phyloP scores from a whole-genome alignment of 1,140 invertebrate genomes.

The Brachystomella parvula region DNA sequence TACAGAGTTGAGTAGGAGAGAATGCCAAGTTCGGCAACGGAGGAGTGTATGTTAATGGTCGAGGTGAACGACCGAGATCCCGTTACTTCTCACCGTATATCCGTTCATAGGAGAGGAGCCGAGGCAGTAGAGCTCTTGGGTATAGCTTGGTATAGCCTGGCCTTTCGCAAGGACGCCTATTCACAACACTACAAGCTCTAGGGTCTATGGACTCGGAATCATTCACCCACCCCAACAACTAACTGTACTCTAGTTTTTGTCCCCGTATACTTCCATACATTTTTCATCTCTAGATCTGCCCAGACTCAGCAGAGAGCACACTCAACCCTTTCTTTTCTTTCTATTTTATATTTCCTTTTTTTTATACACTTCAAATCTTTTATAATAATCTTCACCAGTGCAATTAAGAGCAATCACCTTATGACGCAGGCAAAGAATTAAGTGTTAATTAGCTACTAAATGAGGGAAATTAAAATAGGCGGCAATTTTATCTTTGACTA shows the following conservation, averaged over 20 bases:
- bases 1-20: too few species aligned
- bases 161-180: conserved; percentile 36
- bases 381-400: neutral
- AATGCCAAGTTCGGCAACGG: conserved; percentile 28
- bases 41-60: conserved; percentile 29
- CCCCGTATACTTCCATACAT: conserved; percentile 9
- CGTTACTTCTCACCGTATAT: conserved; percentile 26
- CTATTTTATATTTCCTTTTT: conserved; percentile 17
- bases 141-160: conserved; percentile 21
- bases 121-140: neutral
- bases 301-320: neutral
- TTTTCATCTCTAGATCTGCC: conserved; percentile 12
- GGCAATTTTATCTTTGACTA: too few species aligned
- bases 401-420: too few species aligned
- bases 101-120: neutral
- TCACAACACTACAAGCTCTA: conserved; percentile 6
- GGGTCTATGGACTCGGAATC: too few species aligned
- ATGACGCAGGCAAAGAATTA: too few species aligned
- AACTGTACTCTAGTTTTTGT: neutral
- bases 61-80: conserved; percentile 37
- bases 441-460: too few species aligned
- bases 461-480: too few species aligned
- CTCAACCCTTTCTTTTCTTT: conserved; percentile 17
- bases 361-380: conserved; percentile 11
- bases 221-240: neutral